Base-by-base conservation (phyloP, 1,140 invertebrate species). In the Heliconius congener region DNA sequence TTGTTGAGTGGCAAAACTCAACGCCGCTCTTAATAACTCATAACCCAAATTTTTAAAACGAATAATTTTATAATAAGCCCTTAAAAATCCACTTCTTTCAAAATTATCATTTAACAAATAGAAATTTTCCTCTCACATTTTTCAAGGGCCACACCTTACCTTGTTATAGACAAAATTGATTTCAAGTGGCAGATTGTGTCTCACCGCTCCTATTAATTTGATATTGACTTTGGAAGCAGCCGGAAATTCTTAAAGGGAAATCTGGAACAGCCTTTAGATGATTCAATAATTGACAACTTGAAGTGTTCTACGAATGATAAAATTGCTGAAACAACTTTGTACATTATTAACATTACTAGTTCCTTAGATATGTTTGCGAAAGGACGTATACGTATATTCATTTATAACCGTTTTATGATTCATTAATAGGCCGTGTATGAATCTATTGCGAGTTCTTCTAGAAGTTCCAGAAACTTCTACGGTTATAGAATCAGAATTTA, bases 191-290 rank as follows among this genome's bases (percentile, higher is more conserved):
- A 70, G 77, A 82, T 82, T 79, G 55, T 66, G 57, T 74, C 60
- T 75, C 77, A 71, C 71, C 66, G 30, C 50, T 77, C 77, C 71
- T 73, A 78, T 78, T 78, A 76, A 74, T 77, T 79, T 74, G 60
- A 42, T 73, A 71, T 71, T 74, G 60, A 79, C 52, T 77, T 81
- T 79, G 80, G 78, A 55, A 81, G 76, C 80, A 83, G 80, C 83
- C 80, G 84, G 84, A 85, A 85, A 85, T 83, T 77, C 80, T 83
- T 80, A 71, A 71, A 71, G 83, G 80, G 83, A 85, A 85, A 85
- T 85, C 82, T 81, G 81, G 82, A 76, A 73, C 83, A 76, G 57
- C 50, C 72, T 77, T 84, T 23, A 27, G 74, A 82, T 84, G 81
- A 79, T 82, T 81, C 77, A 82, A 55, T 13, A 75, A 46, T 75